Conservation (phyloP, 1,140 invertebrate genomes). For the Aphelenchoides avenae region DNA sequence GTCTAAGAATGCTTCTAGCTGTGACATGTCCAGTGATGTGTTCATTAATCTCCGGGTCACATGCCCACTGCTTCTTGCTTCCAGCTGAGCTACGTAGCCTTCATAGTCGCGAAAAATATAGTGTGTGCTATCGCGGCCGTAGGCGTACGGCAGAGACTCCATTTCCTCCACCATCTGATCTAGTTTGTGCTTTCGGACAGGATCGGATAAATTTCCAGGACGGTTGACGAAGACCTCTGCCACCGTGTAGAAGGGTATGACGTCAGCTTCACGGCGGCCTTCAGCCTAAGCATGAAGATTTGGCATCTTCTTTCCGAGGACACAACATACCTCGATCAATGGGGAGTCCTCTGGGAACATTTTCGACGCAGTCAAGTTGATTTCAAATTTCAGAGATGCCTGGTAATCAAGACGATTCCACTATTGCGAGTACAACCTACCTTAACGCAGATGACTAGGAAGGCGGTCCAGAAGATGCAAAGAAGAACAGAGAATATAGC, state of each 20-base stretch:
- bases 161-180: constrained; percentile 50
- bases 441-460: constrained; percentile 31
- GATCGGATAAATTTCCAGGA: constrained; percentile 51
- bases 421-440: no score
- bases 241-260: constrained; percentile 53
- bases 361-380: constrained; percentile 54
- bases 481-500: constrained; percentile 14
- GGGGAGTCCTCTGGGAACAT: constrained; percentile 55
- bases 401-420: constrained; percentile 13
- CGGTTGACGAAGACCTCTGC: constrained; percentile 56
- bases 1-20: constrained; percentile 43
- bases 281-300: no score
- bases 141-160: constrained; percentile 40
- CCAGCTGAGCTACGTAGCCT: no score
- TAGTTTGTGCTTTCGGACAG: constrained; percentile 34
- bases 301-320: no score
- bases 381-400: constrained; percentile 48
- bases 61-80: no score
- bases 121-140: no score
- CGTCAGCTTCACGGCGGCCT: constrained; percentile 44
- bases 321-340: constrained; percentile 43
- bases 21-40: no score
- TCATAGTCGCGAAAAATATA: no score
- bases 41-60: no score
- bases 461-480: constrained; percentile 23